phyloP scores from a whole-genome alignment of 1,140 invertebrate genomes.

The Oedothorax gibbosus region DNA sequence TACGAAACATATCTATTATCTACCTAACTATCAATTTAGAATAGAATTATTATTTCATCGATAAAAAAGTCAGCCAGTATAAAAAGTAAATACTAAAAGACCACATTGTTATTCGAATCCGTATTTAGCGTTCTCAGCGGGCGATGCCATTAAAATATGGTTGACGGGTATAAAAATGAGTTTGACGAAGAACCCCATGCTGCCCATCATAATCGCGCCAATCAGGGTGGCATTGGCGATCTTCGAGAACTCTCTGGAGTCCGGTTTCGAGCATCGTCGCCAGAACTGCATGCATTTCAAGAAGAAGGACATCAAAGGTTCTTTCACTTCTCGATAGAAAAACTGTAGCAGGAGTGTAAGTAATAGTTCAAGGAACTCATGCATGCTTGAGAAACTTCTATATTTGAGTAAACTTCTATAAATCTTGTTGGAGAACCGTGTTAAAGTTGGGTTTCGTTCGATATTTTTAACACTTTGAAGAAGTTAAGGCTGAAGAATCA shows the following conservation, averaged over 20 bases:
- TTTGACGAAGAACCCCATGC: slow-evolving; percentile 11
- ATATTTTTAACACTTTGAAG: too few species aligned
- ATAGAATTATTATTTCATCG: too few species aligned
- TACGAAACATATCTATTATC: too few species aligned
- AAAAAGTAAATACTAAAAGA: too few species aligned
- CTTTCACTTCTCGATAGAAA: neutral
- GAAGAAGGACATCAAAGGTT: neutral
- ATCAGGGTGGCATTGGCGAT: slow-evolving; percentile 2
- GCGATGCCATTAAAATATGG: neutral
- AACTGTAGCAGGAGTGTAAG: neutral
- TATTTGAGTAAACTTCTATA: too few species aligned
- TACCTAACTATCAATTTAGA: too few species aligned
- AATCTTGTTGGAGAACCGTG: too few species aligned
- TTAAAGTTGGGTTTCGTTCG: too few species aligned
- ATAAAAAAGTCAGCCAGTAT: too few species aligned
- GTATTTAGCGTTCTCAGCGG: neutral
- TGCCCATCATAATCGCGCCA: slow-evolving; percentile 7
- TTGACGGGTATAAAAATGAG: slow-evolving; percentile 5
- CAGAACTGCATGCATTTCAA: neutral
- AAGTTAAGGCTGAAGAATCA: too few species aligned
- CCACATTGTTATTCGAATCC: too few species aligned
- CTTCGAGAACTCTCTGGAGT: slow-evolving; percentile 10
- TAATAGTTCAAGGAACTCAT: neutral
- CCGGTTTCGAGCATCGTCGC: slow-evolving; percentile 15
- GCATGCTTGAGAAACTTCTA: too few species aligned